Evolutionary conservation across 1,140 invertebrate genomes (phyloP), one percentile per base, ranked within the genome.

Genomic region (Campoletis sonorensis): DNA sequence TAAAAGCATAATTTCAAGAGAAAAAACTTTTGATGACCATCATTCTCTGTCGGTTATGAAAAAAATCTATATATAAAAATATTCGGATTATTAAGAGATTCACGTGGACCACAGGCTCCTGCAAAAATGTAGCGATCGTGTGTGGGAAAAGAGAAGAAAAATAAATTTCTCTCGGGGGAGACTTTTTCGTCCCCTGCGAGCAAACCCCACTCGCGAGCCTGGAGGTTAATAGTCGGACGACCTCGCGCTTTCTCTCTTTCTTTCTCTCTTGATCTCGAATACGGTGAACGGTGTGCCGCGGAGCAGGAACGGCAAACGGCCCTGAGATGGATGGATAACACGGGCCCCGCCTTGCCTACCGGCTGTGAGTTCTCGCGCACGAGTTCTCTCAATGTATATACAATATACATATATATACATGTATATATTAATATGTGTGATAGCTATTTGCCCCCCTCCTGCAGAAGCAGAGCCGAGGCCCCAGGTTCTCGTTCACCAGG

Each of bases 211-310:
- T 58, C 40, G 75, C 45, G 21, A 67, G 61, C 61, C 23, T 23
- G 58, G 75, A 81, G 79, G 82, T 83, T 83, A 83, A 83, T 83
- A 83, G 79, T 81, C 71, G 79, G 61, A 79, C 79, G 79, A 83
- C 76, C 82, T 81, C 68, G n/a, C 64, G 8, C 13, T 45, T 45
- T n/a, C 73, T 26, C 45, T 72, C 27, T 72, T 33, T 72, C 33
- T 2, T 21, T 71, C n/a, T 18, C 27, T 73, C 70, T 70, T 49
- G 33, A 70, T 71, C 79, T 67, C 49, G 51, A 58, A 54, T 81
- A 51, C 45, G 80, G 80, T 81, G 80, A 81, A 78, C 76, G 75
- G 40, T 26, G 80, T 21, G 70, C 70, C 58, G 30, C 21, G 64
- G 67, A 70, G n/a, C n/a, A n/a, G 21, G 76, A 68, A 75, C 49